Base-by-base conservation (phyloP, 1,140 invertebrate species). In the Danaus plexippus region DNA sequence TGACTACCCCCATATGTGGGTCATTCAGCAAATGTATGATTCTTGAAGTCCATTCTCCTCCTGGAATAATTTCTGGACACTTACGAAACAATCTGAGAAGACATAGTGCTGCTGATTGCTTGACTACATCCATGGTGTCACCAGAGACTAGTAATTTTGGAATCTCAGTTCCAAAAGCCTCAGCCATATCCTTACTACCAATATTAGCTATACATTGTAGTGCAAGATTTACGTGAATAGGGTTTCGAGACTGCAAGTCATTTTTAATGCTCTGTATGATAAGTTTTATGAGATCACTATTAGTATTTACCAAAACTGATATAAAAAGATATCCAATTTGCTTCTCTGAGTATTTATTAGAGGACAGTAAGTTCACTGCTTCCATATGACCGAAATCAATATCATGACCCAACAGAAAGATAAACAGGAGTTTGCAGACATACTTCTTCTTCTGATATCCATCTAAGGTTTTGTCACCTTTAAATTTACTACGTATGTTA, bases 301-400 rank as follows among this genome's bases (percentile, higher is more conserved):
- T 99, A 66, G 97, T 98, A 83, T 99, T 99, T 59, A 99, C 97
- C 87, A 99, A 90, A 43, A 99, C 98, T 60, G 98, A 99, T 89
- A 99, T 99, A 88, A 99, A 99, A 59, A 99, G 89, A 87, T 99
- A 99, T 61, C 98, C 98, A 88, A 99, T 99, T 92, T 99, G 98
- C 90, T 99, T 99, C 87, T 99, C 98, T 44, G 98, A 99, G 89
- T 99, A 99, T 90, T 99, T 99, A 83, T 99, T 99, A 41, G 98
- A 99, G 64, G 97, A 99, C n/a, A 99, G 91, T 48, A 99, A 89
- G 89, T 99, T 99, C 67, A 99, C 98, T 50, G 98, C 98, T 88
- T 99, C 98, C 98, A 99, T 99, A 88, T 99, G 98, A 54, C 98
- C 98, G 89, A 99, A 99, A 88, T 99, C 98, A 87, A 99, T 99